Conservation (phyloP, 2,888 invertebrate genomes). For the Drosophila tripunctata region DNA sequence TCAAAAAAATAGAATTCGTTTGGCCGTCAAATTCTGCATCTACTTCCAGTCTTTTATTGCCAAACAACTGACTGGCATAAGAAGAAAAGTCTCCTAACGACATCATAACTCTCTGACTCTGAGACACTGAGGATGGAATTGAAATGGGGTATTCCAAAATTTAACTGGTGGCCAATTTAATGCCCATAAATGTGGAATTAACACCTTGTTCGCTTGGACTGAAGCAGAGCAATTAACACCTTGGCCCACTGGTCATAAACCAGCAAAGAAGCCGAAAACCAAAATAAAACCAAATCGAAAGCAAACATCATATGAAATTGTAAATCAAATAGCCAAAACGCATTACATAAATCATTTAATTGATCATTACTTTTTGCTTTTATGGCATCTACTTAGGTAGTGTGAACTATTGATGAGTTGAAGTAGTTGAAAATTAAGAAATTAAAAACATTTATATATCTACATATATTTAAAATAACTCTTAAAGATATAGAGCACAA, state of each 20-base stretch:
- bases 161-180: conserved; percentile 65
- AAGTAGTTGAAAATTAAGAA: not conserved
- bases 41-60: conserved; percentile 36
- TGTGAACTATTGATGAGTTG: not conserved
- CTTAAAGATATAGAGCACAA: not conserved
- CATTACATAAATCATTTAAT: conserved; percentile 7
- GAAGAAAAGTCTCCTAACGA: conserved; percentile 51
- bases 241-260: conserved; percentile 64
- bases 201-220: conserved; percentile 73
- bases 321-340: conserved; percentile 26
- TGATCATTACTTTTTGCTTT: not conserved
- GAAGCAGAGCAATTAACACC: conserved; percentile 76
- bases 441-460: not conserved
- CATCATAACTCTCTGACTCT: conserved; percentile 58
- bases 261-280: conserved; percentile 8
- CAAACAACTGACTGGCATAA: conserved; percentile 21
- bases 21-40: not conserved
- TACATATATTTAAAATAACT: not conserved
- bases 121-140: conserved; percentile 6
- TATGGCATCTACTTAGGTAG: not conserved
- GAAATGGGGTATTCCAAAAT: conserved; percentile 39
- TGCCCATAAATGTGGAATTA: conserved; percentile 76
- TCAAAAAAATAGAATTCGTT: conserved; percentile 13
- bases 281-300: conserved; percentile 17
- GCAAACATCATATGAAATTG: conserved; percentile 25